Evolutionary conservation across 2,797 vertebrate genomes (phyloP), one percentile per base, ranked within the genome.

Genomic region (Trichosurus vulpecula): DNA sequence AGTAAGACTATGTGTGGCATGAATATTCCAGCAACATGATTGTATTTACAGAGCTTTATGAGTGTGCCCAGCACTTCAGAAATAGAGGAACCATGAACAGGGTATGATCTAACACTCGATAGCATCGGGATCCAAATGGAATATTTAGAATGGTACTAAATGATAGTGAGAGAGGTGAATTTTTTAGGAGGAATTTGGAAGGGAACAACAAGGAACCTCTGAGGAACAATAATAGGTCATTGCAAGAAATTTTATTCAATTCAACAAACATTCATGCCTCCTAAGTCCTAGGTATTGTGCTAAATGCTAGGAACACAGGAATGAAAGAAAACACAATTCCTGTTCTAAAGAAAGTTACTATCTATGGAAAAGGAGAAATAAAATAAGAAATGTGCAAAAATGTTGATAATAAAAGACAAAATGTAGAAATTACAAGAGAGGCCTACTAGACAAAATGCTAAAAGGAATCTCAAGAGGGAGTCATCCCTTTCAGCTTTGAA

Each of bases 31-130:
- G 54, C 35, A 22, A 52, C 89, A n/a, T 52, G 6, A 1, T 0
- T 54, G 31, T 27, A 61, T 90, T 53, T 35, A 61, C 66, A 61
- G 94, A 95, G 91, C 35, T 14, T 92, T 91, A 58, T 90, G 93
- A 95, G 8, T 87, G 74, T 87, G 74, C 10, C 74, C 25, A 51
- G 47, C 22, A 27, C 41, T 51, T 87, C 51, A 25, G 41, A 87
- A 87, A 51, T 12, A 87, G 41, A 81, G n/a, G 16, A 51, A 87
- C 10, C 10, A 27, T 87, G 74, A 74, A 87, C 9, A 51, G 41
- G 74, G 41, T 51, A 51, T 51, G 9, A 87, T 11, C 22, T 27
- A 87, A 87, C 9, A 51, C 74, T 87, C 22, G 51, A 87, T 47
- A 87, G 41, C 25, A 87, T 27, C 22, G 25, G 9, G 41, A 51